Percentiles rank a stretch among this genome's conserved stretches.
phyloP scores from a whole-genome alignment of 2,797 vertebrate genomes.

The Rhabdomys pumilio region DNA sequence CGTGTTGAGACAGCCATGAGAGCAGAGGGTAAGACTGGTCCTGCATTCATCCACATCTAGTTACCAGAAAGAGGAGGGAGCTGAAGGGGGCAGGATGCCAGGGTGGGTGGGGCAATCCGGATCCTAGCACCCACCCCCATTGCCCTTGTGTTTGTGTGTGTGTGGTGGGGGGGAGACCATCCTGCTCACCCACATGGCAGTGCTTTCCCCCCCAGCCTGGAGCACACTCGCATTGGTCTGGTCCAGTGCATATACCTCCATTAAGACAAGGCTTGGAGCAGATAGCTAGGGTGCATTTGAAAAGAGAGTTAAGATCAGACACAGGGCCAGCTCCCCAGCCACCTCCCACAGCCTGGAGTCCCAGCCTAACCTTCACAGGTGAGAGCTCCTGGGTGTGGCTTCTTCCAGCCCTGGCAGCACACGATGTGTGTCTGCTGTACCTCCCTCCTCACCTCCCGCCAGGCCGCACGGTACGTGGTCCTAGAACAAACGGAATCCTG shows the following conservation, averaged over 20 bases:
- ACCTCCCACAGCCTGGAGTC: background rate
- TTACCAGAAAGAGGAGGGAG: background rate
- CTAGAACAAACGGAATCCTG: conserved; percentile 71
- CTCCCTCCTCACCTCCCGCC: conserved; percentile 85
- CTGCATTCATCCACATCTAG: conserved; percentile 87
- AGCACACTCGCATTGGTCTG: conserved; percentile 84
- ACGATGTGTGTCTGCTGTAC: conserved; percentile 80
- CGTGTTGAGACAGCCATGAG: conserved; percentile 84
- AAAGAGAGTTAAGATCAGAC: background rate
- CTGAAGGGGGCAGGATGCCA: background rate
- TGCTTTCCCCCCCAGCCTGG: conserved; percentile 86
- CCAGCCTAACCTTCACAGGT: conserved; percentile 85
- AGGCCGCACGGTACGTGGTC: conserved; percentile 84
- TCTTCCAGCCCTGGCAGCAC: conserved; percentile 89
- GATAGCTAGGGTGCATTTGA: conserved; percentile 74
- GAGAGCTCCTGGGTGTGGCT: conserved; percentile 83
- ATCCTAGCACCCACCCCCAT: background rate
- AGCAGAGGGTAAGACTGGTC: conserved; percentile 70
- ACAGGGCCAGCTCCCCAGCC: fast-evolving
- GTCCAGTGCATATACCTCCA: conserved; percentile 81
- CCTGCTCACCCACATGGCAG: conserved; percentile 87
- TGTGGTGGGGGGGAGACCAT: fast-evolving
- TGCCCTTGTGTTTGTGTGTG: too few species aligned
- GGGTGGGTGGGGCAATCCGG: background rate
- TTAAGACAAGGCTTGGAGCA: conserved; percentile 87